Base-by-base conservation (phyloP, 2,113 vertebrate species). In the Sorex fumeus region DNA sequence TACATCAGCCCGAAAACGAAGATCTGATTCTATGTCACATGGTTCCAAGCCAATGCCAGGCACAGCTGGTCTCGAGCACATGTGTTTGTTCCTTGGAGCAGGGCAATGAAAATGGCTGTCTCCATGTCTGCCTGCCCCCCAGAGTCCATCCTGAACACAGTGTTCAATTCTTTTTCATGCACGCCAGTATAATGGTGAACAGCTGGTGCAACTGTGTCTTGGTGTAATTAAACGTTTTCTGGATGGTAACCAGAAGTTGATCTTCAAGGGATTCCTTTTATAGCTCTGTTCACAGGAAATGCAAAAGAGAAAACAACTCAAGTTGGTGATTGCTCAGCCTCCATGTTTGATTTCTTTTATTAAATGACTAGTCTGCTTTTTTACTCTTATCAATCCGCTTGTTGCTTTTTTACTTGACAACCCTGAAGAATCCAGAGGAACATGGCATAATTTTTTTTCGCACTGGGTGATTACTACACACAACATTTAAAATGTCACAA, bases 91-190 rank as follows among this genome's bases (percentile, higher is more conserved):
- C 99, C 99, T 99, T 99, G 99, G 78, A 99, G 97, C 85, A 99
- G 97, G n/a, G 99, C 99, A 0, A 99, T 99, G 32, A 99, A 97
- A 96, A 99, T 99, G 32, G 99, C 98, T 99, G 99, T 99, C 97
- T 99, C 99, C 36, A 99, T 99, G 88, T 99, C 99, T 36, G 99
- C 99, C 66, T 99, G 99, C 34, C 99, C 99, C 87, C 99, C 99
- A 0, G 98, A 98, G 3, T 99, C 99, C 99, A 99, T 99, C 91
- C 99, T 98, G 96, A 99, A 99, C 99, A 0, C 99, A 0, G 99
- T 99, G 92, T 99, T 99, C 99, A 99, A 70, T 99, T 99, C 97
- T 99, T 99, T 95, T 99, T 99, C 99, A 99, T 99, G 96, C 99
- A 99, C 93, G 99, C 99, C 98, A 99, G 98, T 36, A 99, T 98